Base-by-base conservation (phyloP, 2,113 vertebrate species). In the Hippopotamus amphibius region DNA sequence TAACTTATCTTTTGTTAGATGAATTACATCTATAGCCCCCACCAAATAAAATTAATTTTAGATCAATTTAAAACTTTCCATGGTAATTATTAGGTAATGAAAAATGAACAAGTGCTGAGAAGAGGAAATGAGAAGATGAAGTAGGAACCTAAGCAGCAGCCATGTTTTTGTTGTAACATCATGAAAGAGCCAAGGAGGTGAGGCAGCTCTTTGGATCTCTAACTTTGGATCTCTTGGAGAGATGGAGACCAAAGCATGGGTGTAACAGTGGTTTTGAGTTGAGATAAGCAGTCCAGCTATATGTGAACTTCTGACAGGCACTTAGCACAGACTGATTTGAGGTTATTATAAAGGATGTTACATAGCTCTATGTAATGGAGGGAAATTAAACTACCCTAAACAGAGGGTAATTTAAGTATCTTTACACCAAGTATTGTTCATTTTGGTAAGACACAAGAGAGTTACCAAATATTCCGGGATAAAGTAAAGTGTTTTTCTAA, bases 161-260 rank as follows among this genome's bases (percentile, higher is more conserved):
- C 6, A 2, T 26, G 16, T 7, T 37, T 76, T 26, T 22, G 17
- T 15, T 28, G 8, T 21, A 61, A 33, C 57, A 22, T 26, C 12
- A 15, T 11, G 3, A n/a, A 72, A 88, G 41, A 61, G 55, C 9
- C 48, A 55, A 7, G 50, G 83, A 82, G 1, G 7, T 22, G n/a
- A 74, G 13, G 26, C 1, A 43, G 8, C 16, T 41, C 26, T 87
- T 76, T 61, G 7, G 1, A 57, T 69, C 4, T 93, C 50, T 50
- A 22, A 11, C 21, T n/a, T 41, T 65, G 6, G 19, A 61, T 61
- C 8, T 93, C 57, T 53, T 46, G 33, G 13, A 79, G 66, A 46
- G 1, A 22, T 1, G 71, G 5, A 2, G 55, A 33, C 16, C 13
- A 16, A 57, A 9, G 7, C 41, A 0, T 33, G 3, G 10, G 5